Evolutionary conservation across 2,797 vertebrate genomes (phyloP), one percentile per base, ranked within the genome.

Genomic region (Nannoperca australis): DNA sequence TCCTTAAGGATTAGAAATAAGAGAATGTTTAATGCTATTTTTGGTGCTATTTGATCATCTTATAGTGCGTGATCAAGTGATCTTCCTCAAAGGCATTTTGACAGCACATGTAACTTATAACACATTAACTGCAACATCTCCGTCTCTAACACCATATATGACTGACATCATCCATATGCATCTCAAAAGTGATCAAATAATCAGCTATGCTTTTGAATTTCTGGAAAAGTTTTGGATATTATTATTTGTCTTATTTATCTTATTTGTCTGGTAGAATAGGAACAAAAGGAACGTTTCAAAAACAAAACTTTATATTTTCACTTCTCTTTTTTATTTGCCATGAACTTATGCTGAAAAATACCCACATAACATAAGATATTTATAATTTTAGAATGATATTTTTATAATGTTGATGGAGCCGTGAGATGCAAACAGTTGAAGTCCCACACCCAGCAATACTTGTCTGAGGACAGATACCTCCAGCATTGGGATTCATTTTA

Each of bases 301-400:
- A 73, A 14, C 6, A 45, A 59, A 78, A 38, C 18, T 32, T 36
- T 1, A 3, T 20, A 42, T 49, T 66, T 61, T 70, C 34, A 2
- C 60, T 81, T 79, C 74, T 73, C 32, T 51, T 13, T 73, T 64
- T 64, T 32, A 30, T 10, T 17, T 53, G 14, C 11, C 1, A 6
- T 18, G 12, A 2, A 4, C 1, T 38, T 7, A 4, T 7, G 3
- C 36, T 64, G 9, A 34, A 55, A 68, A 79, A 38, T 1, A 7
- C 15, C 3, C 22, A 54, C 13, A 42, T 14, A 24, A 27, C 0
- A 50, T 17, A 5, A 30, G 36, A 32, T 4, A 2, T 17, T 7
- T 17, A 11, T n/a, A 0, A 66, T 51, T 51, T 53, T 45, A 27
- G 17, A 40, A 24, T 5, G 14, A 1, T 24, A 14, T 27, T 50